Percentiles rank a stretch among this genome's conserved stretches.
These are phyloP conservation scores for Tolmerus cingulatus DNA, from an alignment of 2,888 invertebrate genomes.

Conservation along the genomic window DNA sequence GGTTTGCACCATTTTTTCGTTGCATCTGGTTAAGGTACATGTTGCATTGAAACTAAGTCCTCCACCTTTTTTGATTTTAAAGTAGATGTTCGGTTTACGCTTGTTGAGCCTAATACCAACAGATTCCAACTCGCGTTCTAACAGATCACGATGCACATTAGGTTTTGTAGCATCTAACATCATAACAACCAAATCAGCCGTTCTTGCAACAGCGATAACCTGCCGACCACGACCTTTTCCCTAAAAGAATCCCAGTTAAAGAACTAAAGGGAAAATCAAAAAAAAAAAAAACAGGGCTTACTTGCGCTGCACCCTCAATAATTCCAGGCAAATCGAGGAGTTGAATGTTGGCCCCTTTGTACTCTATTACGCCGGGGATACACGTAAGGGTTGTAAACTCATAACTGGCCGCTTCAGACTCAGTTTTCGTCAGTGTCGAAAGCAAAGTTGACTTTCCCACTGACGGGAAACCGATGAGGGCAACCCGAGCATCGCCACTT, in stretches of 20 bases:
- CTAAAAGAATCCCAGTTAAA: constrained; percentile 54
- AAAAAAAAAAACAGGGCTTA: constrained; percentile 39
- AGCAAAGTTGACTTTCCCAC: constrained; percentile 84
- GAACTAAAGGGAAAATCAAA: neutral
- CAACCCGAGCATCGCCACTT: constrained; percentile 98
- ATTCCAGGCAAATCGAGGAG: constrained; percentile 98
- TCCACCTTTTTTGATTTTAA: constrained; percentile 95
- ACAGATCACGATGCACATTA: constrained; percentile 88
- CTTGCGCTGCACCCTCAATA: constrained; percentile 97
- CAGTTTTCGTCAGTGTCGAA: constrained; percentile 93
- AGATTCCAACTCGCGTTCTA: constrained; percentile 95
- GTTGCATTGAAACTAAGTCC: constrained; percentile 98
- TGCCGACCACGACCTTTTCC: constrained; percentile 91
- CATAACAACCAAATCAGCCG: constrained; percentile 97
- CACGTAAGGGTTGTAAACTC: constrained; percentile 99
- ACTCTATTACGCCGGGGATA: constrained; percentile 98
- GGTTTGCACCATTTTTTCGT: constrained; percentile 97
- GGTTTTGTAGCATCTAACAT: constrained; percentile 99
- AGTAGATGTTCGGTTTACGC: constrained; percentile 96
- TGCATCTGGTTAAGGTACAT: constrained; percentile 88
- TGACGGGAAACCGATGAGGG: constrained; percentile 98
- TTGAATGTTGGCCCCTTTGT: constrained; percentile 98
- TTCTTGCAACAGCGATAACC: constrained; percentile 98
- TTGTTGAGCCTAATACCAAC: constrained; percentile 98
- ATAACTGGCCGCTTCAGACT: constrained; percentile 96